A percentile compares a stretch with the other conserved stretches of the same genome.
Conservation (phyloP, 1,140 invertebrate species). For the Gonioctena quinquepunctata region DNA sequence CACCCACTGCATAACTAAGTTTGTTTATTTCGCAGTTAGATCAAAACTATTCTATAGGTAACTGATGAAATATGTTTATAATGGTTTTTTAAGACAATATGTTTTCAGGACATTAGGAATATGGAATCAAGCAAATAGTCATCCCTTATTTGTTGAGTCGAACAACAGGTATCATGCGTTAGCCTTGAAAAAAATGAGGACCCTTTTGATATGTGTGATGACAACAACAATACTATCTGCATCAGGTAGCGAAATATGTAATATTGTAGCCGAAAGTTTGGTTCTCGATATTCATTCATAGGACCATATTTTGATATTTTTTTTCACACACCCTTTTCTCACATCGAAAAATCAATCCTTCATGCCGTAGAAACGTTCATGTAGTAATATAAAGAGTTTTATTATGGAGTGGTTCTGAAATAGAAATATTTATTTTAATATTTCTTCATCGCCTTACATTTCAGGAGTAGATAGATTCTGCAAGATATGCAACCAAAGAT, state of each 20-base stretch:
- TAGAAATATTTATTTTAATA: too few relatives aligned
- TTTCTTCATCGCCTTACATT: too few relatives aligned
- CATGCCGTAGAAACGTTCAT: too few relatives aligned
- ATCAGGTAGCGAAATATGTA: slow-evolving; percentile 61
- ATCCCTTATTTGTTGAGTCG: slow-evolving; percentile 82
- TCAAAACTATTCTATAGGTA: slow-evolving; percentile 77
- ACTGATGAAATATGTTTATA: slow-evolving; percentile 24
- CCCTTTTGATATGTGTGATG: slow-evolving; percentile 69
- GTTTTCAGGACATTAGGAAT: slow-evolving; percentile 67
- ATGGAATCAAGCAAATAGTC: slow-evolving; percentile 80
- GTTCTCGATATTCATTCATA: too few relatives aligned
- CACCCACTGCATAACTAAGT: slow-evolving; percentile 74
- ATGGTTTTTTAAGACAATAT: background rate
- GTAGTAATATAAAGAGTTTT: too few relatives aligned
- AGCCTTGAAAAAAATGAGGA: slow-evolving; percentile 75
- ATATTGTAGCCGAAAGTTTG: too few relatives aligned
- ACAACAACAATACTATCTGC: slow-evolving; percentile 64
- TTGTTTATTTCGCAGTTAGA: slow-evolving; percentile 71
- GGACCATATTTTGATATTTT: too few relatives aligned
- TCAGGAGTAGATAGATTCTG: too few relatives aligned
- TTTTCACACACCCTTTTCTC: too few relatives aligned
- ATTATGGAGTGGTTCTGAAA: too few relatives aligned
- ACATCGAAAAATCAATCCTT: too few relatives aligned
- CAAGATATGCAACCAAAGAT: too few relatives aligned
- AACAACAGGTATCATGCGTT: slow-evolving; percentile 74